These are phyloP conservation scores for Pseudocheirus occidentalis DNA, from an alignment of 2,797 vertebrate genomes.

Conservation along the genomic window DNA sequence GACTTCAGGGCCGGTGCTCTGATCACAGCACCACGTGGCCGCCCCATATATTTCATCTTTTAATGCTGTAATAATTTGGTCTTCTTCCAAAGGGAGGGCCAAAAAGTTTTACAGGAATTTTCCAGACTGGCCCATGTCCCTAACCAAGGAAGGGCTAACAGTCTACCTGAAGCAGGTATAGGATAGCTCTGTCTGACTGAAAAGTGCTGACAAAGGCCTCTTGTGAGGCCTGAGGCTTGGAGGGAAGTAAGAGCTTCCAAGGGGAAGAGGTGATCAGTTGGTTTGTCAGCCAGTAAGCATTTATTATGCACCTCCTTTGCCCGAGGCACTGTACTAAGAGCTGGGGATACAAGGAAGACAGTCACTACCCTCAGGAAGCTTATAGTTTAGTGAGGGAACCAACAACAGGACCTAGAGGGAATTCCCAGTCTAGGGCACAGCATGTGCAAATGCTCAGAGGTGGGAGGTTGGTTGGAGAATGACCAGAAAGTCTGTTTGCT, in stretches of 20 bases:
- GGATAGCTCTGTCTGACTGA: neutral
- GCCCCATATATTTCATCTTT: neutral
- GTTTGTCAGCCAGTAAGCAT: neutral
- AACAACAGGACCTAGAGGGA: neutral
- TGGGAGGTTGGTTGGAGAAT: neutral
- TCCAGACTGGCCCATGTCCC: neutral
- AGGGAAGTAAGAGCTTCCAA: neutral
- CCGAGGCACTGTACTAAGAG: no score
- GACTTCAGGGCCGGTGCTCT: no score
- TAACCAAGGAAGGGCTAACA: neutral
- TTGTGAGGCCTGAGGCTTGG: neutral
- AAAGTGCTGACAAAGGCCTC: neutral
- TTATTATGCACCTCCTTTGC: neutral
- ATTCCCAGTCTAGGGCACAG: neutral
- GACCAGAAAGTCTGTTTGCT: neutral
- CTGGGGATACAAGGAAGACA: neutral
- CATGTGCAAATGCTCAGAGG: neutral
- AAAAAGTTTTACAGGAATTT: neutral
- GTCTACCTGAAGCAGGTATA: neutral
- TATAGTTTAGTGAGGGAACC: neutral
- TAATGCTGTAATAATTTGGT: neutral
- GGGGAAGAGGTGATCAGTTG: neutral
- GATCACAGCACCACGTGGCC: no score
- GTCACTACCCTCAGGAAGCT: neutral
- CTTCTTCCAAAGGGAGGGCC: neutral